These are phyloP conservation scores for Zaprionus gabonicus DNA, from an alignment of 1,140 invertebrate genomes.

Conservation along the genomic window DNA sequence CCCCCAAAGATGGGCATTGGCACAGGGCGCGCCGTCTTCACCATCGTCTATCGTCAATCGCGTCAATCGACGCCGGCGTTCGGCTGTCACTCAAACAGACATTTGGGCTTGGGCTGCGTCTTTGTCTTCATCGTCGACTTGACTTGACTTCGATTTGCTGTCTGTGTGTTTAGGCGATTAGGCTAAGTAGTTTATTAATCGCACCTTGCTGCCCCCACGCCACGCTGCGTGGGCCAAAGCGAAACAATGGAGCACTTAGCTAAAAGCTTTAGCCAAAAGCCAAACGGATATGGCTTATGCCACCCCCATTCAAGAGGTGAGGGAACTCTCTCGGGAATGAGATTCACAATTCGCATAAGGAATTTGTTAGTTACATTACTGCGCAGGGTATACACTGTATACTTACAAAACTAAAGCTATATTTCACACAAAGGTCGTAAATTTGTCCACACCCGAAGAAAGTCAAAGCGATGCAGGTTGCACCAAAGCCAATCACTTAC, in stretches of 20 bases:
- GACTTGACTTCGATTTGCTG: neutral
- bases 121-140: neutral
- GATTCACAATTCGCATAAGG: neutral
- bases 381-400: no score
- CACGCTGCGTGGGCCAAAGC: neutral
- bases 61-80: constrained; percentile 15
- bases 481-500: no score
- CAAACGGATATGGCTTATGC: constrained; percentile 1
- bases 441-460: no score
- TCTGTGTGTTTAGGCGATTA: constrained; percentile 4
- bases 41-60: constrained; percentile 13
- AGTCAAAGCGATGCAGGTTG: no score
- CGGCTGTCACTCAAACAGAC: constrained; percentile 29
- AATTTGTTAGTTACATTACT: no score
- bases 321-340: neutral
- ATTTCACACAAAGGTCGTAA: no score
- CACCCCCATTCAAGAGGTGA: neutral
- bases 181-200: constrained; percentile 26
- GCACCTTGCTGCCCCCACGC: constrained; percentile 27
- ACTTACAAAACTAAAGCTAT: no score
- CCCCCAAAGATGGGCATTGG: constrained; percentile 50
- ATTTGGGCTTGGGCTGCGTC: constrained; percentile 35
- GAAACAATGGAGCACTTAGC: neutral
- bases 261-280: constrained; percentile 5
- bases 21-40: constrained; percentile 37